Evolutionary conservation across 2,113 vertebrate genomes (phyloP).

Genomic region (Chascanopsetta lugubris): DNA sequence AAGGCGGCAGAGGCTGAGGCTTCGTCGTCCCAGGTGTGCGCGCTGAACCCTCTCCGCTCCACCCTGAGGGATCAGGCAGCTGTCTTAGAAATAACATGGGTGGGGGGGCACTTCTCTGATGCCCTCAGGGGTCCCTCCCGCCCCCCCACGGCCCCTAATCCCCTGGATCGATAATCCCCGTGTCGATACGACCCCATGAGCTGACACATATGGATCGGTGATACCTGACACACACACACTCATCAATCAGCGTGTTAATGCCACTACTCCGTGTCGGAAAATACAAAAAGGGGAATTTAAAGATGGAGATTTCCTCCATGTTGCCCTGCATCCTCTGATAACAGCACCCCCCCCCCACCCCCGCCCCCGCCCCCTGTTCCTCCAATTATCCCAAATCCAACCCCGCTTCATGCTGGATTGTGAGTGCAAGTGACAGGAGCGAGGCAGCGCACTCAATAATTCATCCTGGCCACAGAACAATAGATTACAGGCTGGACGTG

Average conservation of each 20-base stretch:
- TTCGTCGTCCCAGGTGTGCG: too few relatives aligned
- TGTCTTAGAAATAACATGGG: slow-evolving; percentile 26
- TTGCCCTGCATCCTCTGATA: too few relatives aligned
- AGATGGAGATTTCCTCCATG: too few relatives aligned
- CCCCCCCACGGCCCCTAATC: slow-evolving; percentile 50
- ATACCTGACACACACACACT: slow-evolving; percentile 39
- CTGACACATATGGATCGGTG: slow-evolving; percentile 43
- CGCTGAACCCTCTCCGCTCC: slow-evolving; percentile 38
- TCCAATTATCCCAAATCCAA: slow-evolving; percentile 13
- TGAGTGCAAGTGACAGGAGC: slow-evolving; percentile 34
- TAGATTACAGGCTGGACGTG: slow-evolving; percentile 43
- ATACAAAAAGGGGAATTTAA: not conserved
- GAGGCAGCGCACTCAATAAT: slow-evolving; percentile 41
- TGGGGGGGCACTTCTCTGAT: not conserved
- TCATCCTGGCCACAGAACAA: too few relatives aligned
- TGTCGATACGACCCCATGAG: slow-evolving; percentile 28
- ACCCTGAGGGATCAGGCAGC: slow-evolving; percentile 31
- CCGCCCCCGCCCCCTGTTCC: not conserved
- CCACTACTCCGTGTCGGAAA: not conserved
- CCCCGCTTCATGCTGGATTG: slow-evolving; percentile 6
- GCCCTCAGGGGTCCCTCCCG: slow-evolving; percentile 19
- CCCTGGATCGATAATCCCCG: slow-evolving; percentile 51
- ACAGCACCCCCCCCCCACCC: not conserved
- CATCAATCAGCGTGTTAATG: slow-evolving; percentile 16
- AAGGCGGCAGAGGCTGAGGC: too few relatives aligned